Base-by-base conservation (phyloP, 2,888 invertebrate species). In the Microplitis manilae region DNA sequence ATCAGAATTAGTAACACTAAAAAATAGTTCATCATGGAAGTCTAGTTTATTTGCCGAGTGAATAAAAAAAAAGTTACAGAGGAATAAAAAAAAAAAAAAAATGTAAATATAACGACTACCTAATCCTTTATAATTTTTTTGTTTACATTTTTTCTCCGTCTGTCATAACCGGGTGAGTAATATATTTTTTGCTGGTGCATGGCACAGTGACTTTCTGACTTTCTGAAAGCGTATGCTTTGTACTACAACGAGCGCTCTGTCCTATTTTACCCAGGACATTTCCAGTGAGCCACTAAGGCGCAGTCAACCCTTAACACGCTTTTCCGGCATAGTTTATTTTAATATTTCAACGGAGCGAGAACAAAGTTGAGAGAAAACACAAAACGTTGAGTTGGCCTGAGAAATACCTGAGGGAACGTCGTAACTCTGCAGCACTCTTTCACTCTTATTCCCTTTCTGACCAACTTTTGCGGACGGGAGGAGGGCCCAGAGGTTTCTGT, bases 311-410 rank as follows among this genome's bases (percentile, higher is more conserved):
- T 79, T 74, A 79, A 79, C 79, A 79, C 77, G 76, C 76, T 72
- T 65, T 67, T 60, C 64, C 62, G 61, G 77, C 74, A 79, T 76
- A 74, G 78, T 80, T 80, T 81, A 82, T 80, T 81, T 81, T 78
- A 79, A 82, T 82, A 82, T 82, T 82, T 79, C 77, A 81, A 65
- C 65, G 8, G 20, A 61, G 70, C 67, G 75, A 67, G 61, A 76
- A 71, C 78, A 73, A 76, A 68, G 70, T 70, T 61, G 13, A 50
- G 50, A 50, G 50, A 50, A 50, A 50, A 50, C 9, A 50, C 9
- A 50, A 65, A 65, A 65, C 20, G 61, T 59, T 50, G 13, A 50
- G 50, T 50, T 13, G 50, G 50, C 30, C 30, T 30, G 30, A 30
- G 62, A 62, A 62, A 62, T 17, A 62, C 62, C 20, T 17, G 15